A percentile compares a stretch with the other conserved stretches of the same genome.
Evolutionary conservation across 2,888 invertebrate species (phyloP).

Genomic region (Acronicta leporina): DNA sequence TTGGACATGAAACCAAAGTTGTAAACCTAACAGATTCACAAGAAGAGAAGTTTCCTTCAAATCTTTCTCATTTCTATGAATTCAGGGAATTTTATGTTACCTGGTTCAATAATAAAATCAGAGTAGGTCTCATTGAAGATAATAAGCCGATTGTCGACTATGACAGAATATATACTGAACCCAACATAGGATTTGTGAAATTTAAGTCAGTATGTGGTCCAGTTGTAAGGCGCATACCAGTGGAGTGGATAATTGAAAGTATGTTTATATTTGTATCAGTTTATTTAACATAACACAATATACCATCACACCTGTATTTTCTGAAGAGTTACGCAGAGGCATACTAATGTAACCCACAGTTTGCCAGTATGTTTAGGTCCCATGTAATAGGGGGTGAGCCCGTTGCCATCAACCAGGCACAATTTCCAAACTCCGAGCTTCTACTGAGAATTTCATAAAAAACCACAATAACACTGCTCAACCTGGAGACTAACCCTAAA

Average conservation of each 20-base stretch:
- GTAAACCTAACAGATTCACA: constrained; percentile 7
- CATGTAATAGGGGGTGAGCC: too few species aligned
- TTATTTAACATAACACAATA: too few species aligned
- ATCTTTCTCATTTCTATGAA: constrained; percentile 12
- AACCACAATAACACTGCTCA: too few species aligned
- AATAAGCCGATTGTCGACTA: constrained; percentile 34
- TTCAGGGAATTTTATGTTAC: constrained; percentile 56
- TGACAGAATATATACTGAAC: constrained; percentile 12
- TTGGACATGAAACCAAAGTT: constrained; percentile 34
- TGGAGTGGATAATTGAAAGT: constrained; percentile 60
- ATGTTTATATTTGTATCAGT: constrained; percentile 25
- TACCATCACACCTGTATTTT: too few species aligned
- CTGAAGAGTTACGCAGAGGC: too few species aligned
- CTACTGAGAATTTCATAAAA: too few species aligned
- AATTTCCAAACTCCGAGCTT: too few species aligned
- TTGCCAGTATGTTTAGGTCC: too few species aligned
- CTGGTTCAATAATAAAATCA: constrained; percentile 55
- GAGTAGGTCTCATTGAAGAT: constrained; percentile 31
- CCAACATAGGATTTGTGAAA: constrained; percentile 60
- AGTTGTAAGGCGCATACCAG: constrained; percentile 1
- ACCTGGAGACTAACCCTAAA: too few species aligned
- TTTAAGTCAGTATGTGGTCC: constrained; percentile 39
- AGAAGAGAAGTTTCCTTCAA: constrained; percentile 12
- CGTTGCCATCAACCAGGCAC: too few species aligned
- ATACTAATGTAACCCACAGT: too few species aligned